Evolutionary conservation across 2,888 invertebrate species (phyloP).

Genomic region (Idaea dimidiata): DNA sequence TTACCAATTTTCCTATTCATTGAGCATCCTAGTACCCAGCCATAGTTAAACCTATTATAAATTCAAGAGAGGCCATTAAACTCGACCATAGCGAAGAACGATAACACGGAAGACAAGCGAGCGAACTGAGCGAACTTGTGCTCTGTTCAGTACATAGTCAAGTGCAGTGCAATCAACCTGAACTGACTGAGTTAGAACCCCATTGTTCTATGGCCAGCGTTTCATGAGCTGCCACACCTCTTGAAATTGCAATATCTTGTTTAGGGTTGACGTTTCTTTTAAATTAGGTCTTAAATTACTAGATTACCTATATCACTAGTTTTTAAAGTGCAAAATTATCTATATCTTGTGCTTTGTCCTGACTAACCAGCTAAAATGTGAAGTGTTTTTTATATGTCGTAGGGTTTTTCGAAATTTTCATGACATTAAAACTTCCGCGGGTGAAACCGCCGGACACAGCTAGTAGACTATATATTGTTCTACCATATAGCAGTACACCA

Average conservation of each 20-base stretch:
- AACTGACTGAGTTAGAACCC: conserved; percentile 37
- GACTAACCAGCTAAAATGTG: too few relatives aligned
- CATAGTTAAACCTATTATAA: conserved; percentile 8
- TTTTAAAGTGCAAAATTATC: too few relatives aligned
- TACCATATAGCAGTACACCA: too few relatives aligned
- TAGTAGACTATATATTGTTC: too few relatives aligned
- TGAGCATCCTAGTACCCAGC: not conserved
- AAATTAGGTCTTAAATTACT: too few relatives aligned
- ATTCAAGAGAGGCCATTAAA: conserved; percentile 47
- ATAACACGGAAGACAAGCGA: conserved; percentile 35
- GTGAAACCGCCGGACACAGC: too few relatives aligned
- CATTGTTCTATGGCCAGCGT: conserved; percentile 60
- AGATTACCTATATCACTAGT: too few relatives aligned
- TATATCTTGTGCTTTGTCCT: too few relatives aligned
- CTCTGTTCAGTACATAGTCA: conserved; percentile 55
- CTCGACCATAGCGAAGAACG: conserved; percentile 22
- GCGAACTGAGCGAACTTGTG: conserved; percentile 47
- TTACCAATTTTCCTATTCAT: not conserved
- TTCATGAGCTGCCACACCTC: conserved; percentile 35
- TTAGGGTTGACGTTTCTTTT: not conserved
- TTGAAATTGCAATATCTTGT: conserved; percentile 15
- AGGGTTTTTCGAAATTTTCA: too few relatives aligned
- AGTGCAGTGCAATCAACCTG: conserved; percentile 72
- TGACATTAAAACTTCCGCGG: too few relatives aligned
- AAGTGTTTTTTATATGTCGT: too few relatives aligned